Base-by-base conservation (phyloP, 2,113 vertebrate species). In the Aspidoscelis tigris region DNA sequence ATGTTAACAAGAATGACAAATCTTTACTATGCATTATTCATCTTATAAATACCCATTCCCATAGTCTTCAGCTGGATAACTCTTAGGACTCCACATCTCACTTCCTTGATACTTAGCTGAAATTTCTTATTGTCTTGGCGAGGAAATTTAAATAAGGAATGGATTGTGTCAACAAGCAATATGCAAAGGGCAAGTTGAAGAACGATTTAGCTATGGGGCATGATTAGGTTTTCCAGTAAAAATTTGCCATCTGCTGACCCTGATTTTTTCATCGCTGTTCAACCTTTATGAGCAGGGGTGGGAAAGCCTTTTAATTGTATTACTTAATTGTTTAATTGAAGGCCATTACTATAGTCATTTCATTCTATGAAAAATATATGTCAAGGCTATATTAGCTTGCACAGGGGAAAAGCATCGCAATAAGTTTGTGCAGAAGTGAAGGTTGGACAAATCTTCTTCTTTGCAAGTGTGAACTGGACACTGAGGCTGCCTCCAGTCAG, bases 181-280 rank as follows among this genome's bases (percentile, higher is more conserved):
- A 79, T 78, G 88, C 90, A 80, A 74, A 87, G 88, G 68, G 22
- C 79, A 93, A 76, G 78, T 83, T 86, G 78, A 73, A 85, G 87
- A 91, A 90, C 88, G 75, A 2, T 72, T 68, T 87, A 89, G 81
- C 85, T 92, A 87, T 88, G 74, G 78, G 79, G 50, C 76, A 82
- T 55, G 84, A 83, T 81, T 44, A 80, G 86, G 71, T 78, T 91
- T 84, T 80, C 80, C 78, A 87, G 85, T 84, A 81, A 89, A 88
- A 82, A 82, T 70, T 83, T 88, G 66, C 76, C 87, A 93, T 86
- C 86, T 33, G 44, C 68, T 0, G 11, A 89, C 84, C 81, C 50
- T 33, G 41, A 73, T 90, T 92, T 86, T 64, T 76, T 84, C 88
- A 89, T 90, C 91, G 76, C 85, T 89, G 72, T 91, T 89, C 89